Evolutionary conservation across 2,797 vertebrate species (phyloP).

Genomic region (Anableps anableps): DNA sequence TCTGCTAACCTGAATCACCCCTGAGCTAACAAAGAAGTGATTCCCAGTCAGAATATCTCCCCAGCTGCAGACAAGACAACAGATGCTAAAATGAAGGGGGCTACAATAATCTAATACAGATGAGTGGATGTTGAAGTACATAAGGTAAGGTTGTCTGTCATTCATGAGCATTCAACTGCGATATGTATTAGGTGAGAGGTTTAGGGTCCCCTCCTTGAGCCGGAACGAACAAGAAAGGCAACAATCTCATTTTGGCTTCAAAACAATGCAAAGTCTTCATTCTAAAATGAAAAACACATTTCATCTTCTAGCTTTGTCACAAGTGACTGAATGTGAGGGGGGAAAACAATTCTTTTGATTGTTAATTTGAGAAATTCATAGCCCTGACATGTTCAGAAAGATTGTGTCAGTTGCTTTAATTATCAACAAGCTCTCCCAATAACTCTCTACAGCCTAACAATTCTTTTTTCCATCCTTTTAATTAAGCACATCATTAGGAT

Average conservation of each 20-base stretch:
- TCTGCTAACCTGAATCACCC: not conserved
- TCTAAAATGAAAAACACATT: not conserved
- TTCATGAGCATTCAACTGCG: not conserved
- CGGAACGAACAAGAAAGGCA: not conserved
- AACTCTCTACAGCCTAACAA: not conserved
- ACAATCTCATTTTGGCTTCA: not conserved
- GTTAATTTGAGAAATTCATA: slow-evolving; percentile 1
- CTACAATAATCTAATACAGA: not conserved
- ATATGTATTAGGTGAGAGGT: not conserved
- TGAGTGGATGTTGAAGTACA: not conserved
- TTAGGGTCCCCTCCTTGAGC: not conserved
- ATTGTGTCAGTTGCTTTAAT: not conserved
- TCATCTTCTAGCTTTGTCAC: not conserved
- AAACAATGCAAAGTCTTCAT: not conserved
- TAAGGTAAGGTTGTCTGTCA: not conserved
- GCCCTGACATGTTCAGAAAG: slow-evolving; percentile 2
- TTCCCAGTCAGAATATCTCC: not conserved
- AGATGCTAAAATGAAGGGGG: not conserved
- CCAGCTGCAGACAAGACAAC: not conserved
- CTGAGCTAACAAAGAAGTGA: not conserved
- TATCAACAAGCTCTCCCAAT: not conserved
- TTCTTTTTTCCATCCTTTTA: not conserved
- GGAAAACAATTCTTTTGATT: not conserved
- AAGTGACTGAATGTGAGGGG: not conserved
- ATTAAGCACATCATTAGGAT: not conserved